Conservation (phyloP, 2,113 vertebrate species). For the Enhydra lutris region DNA sequence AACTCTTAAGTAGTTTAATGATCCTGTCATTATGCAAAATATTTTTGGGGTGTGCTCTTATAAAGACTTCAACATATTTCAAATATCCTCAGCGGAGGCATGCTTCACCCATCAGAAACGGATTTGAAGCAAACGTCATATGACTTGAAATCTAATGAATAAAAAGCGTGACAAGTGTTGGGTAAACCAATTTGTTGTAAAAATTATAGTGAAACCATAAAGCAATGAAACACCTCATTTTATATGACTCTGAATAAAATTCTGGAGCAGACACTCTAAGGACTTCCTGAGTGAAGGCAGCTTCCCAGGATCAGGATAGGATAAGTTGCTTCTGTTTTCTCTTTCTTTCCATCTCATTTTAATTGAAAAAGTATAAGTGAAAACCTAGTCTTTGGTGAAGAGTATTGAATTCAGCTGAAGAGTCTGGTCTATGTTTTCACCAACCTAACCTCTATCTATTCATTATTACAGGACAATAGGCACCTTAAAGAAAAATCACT, state of each 20-base stretch:
- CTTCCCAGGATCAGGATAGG: rapidly evolving
- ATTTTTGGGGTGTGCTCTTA: not conserved
- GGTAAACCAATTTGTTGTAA: not conserved
- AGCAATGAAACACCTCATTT: not conserved
- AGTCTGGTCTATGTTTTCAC: not conserved
- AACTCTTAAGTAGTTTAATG: not conserved
- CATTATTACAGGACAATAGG: not conserved
- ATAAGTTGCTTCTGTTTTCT: not conserved
- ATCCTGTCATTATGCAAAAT: too few species aligned
- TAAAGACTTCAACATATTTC: not conserved
- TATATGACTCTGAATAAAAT: not conserved
- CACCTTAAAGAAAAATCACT: not conserved
- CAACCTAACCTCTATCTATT: not conserved
- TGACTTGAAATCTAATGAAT: not conserved
- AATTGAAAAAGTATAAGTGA: not conserved
- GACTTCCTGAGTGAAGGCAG: not conserved
- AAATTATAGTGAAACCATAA: not conserved
- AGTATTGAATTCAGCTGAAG: not conserved
- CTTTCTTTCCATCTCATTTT: not conserved
- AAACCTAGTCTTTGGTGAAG: not conserved
- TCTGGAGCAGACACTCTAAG: not conserved
- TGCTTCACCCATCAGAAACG: not conserved
- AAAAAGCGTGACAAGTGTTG: not conserved
- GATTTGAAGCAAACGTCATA: not conserved
- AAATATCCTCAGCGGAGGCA: not conserved